phyloP scores from a whole-genome alignment of 2,797 vertebrate species.

The Cygnus olor region DNA sequence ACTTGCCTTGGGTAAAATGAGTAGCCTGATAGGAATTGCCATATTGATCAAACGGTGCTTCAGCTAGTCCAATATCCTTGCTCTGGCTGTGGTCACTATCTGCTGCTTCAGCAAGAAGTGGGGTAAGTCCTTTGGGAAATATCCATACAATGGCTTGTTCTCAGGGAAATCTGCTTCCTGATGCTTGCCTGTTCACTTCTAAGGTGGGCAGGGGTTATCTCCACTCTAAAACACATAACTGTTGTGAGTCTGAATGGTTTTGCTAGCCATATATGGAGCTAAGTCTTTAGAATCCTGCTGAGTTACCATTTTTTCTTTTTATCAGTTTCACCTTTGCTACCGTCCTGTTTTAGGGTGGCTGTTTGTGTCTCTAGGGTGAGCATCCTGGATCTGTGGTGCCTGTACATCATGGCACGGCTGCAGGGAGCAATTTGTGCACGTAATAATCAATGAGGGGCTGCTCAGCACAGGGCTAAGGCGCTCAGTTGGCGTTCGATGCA shows the following conservation, averaged over 20 bases:
- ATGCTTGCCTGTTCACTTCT: neutral
- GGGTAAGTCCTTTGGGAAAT: neutral
- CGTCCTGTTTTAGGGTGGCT: neutral
- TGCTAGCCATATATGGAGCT: neutral
- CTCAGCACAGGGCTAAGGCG: neutral
- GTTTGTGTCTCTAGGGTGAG: neutral
- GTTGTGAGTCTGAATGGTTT: too few relatives aligned
- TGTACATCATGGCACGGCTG: rapidly evolving
- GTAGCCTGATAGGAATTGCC: neutral
- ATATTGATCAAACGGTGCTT: neutral
- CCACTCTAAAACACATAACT: neutral
- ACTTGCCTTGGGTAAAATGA: conserved; percentile 1
- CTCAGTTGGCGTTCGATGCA: neutral
- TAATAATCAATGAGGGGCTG: neutral
- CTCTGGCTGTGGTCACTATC: neutral
- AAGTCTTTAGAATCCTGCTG: neutral
- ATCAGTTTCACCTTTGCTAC: neutral
- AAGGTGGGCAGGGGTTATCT: neutral
- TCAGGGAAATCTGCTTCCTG: neutral
- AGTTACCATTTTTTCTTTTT: neutral
- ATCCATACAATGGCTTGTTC: rapidly evolving
- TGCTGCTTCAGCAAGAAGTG: conserved; percentile 1
- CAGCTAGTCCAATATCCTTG: neutral
- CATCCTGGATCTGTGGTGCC: neutral
- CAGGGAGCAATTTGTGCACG: neutral